Conservation (phyloP, 2,888 invertebrate species). For the Drosophila monieri region DNA sequence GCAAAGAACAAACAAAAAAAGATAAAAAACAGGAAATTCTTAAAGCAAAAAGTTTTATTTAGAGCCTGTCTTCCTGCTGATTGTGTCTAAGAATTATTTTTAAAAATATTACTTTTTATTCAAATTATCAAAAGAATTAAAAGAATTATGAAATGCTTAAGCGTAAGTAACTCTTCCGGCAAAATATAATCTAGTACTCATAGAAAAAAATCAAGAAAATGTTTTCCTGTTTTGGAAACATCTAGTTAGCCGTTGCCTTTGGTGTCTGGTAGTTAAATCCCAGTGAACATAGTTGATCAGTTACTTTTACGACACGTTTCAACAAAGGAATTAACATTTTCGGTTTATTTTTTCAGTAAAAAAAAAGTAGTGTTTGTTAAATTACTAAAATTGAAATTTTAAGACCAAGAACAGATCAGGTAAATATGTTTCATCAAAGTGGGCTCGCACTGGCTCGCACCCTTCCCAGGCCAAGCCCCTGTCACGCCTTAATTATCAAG, state of each 20-base stretch:
- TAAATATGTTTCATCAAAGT: neutral
- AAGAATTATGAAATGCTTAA: neutral
- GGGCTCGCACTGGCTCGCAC: slow-evolving; percentile 26
- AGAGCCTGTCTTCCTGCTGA: neutral
- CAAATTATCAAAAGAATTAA: neutral
- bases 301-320: neutral
- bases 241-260: neutral
- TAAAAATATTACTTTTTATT: too few species aligned
- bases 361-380: neutral
- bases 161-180: neutral
- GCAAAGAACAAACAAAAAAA: slow-evolving; percentile 4
- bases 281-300: neutral
- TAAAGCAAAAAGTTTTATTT: neutral
- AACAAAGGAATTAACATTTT: neutral
- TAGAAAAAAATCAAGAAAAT: too few species aligned
- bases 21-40: slow-evolving; percentile 2
- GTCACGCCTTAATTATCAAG: slow-evolving; percentile 12
- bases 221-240: neutral
- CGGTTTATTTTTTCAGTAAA: neutral
- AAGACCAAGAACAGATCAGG: neutral
- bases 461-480: slow-evolving; percentile 25
- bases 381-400: neutral
- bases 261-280: neutral
- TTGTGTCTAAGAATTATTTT: neutral
- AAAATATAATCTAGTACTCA: neutral